Percentiles rank a stretch among this genome's conserved stretches.
Evolutionary conservation across 2,113 vertebrate genomes (phyloP).

Genomic region (Eolophus roseicapilla): DNA sequence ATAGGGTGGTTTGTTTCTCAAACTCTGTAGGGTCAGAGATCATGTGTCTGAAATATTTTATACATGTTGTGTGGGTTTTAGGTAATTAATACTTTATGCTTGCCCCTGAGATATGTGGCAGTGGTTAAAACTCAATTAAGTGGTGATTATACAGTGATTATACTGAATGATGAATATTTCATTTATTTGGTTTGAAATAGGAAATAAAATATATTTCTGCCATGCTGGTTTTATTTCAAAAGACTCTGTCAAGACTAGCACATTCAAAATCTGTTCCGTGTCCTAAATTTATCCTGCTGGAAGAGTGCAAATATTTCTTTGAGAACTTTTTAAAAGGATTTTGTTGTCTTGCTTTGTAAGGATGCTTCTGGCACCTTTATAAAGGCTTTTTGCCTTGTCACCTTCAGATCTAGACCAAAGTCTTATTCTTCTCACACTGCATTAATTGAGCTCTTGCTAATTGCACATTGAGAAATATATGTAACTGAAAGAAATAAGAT

Average conservation of each 20-base stretch:
- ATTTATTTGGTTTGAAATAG: neutral
- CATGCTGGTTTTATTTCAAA: neutral
- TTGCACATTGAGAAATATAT: neutral
- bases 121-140: constrained; percentile 26
- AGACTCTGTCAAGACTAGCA: neutral
- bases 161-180: neutral
- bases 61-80: neutral
- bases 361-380: neutral
- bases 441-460: neutral
- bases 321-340: neutral
- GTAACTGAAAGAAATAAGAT: neutral
- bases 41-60: neutral
- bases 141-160: neutral
- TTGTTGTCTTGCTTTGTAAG: neutral
- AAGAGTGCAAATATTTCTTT: neutral
- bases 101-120: neutral
- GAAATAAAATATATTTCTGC: neutral
- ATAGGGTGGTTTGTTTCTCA: neutral
- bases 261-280: neutral
- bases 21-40: neutral
- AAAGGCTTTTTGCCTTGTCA: neutral
- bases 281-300: neutral
- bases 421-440: neutral
- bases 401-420: neutral
- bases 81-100: constrained; percentile 15